Evolutionary conservation across 37 sponge, comb jelly and placozoan species (phyloP), one percentile per base, ranked within the genome.

Genomic region (Beroe ovata): DNA sequence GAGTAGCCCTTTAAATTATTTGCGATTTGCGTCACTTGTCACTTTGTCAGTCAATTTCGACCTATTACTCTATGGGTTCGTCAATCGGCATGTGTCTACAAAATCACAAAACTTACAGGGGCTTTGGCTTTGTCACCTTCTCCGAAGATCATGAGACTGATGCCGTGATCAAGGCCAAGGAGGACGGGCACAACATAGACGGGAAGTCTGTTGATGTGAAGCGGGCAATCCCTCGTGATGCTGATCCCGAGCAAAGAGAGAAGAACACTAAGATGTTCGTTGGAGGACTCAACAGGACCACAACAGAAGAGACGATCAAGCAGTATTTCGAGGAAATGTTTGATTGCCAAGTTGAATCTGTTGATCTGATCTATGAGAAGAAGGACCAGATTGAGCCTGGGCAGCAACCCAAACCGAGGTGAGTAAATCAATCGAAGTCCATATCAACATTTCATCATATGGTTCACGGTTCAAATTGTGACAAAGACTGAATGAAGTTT

Each of bases 311-410:
- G 6, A 36, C 84, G 28, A 39, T 77, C 42, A 30, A 36, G 58
- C 36, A 77, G 42, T 77, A 36, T 26, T 77, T 77, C 20, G 84
- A 77, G 58, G 21, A 77, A 25, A 39, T 1, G 1, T 77, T 77
- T 25, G 41, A 38, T 20, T 77, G 84, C 21, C 23, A 11, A 20
- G 84, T 77, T n/a, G 84, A 77, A 4, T 32, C 36, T 39, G 84
- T 77, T n/a, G 84, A 77, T 42, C 54, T 77, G n/a, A 77, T 77
- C 26, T 77, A 77, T 58, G 39, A 77, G 58, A 77, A 77, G 84
- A 77, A 39, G 58, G 84, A 77, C 54, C 42, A 38, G 26, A 0
- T 39, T 1, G 84, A 39, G n/a, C 84, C 84, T 23, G 84, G 84
- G 11, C 84, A 77, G 47, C 36, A 77, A 23, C 84, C 84, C 41